phyloP scores from a whole-genome alignment of 2,113 vertebrate genomes.

The Neodontobutis hainanensis region DNA sequence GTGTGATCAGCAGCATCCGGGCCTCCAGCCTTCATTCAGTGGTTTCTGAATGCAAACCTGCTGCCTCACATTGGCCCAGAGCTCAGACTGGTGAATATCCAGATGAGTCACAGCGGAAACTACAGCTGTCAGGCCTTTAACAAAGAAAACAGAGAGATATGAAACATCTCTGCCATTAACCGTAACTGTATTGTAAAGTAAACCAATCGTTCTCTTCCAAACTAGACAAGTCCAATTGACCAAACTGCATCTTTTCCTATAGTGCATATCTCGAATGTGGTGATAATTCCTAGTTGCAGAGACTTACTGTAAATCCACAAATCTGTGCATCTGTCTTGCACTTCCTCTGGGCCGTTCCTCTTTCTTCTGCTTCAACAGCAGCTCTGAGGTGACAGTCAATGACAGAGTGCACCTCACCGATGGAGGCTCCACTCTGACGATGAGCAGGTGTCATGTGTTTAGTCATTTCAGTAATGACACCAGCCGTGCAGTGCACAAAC shows the following conservation, averaged over 20 bases:
- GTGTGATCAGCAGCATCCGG: slow-evolving; percentile 48
- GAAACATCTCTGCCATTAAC: slow-evolving; percentile 18
- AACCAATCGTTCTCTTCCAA: neutral
- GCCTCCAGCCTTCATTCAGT: slow-evolving; percentile 30
- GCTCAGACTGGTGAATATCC: slow-evolving; percentile 48
- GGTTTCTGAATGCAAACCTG: slow-evolving; percentile 43
- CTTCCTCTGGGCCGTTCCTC: slow-evolving; percentile 55
- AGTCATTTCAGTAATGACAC: slow-evolving; percentile 24
- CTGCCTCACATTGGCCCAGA: slow-evolving; percentile 27
- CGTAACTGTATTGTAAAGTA: slow-evolving; percentile 49
- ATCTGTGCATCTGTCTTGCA: slow-evolving; percentile 57
- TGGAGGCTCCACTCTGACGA: slow-evolving; percentile 45
- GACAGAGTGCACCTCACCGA: slow-evolving; percentile 57
- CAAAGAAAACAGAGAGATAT: slow-evolving; percentile 33
- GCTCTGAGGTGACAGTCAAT: slow-evolving; percentile 51
- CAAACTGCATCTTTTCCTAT: neutral
- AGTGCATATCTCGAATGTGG: slow-evolving; percentile 20
- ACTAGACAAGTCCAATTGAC: too few relatives aligned
- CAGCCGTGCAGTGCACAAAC: slow-evolving; percentile 24
- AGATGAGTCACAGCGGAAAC: slow-evolving; percentile 47
- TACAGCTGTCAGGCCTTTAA: slow-evolving; percentile 60
- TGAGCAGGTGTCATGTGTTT: slow-evolving; percentile 45
- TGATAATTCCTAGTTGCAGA: slow-evolving; percentile 1
- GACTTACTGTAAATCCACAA: slow-evolving; percentile 58
- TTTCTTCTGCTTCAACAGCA: slow-evolving; percentile 63